Evolutionary conservation across 2,113 vertebrate genomes (phyloP), one percentile per base, ranked within the genome.

Genomic region (Oceanodroma tethys): DNA sequence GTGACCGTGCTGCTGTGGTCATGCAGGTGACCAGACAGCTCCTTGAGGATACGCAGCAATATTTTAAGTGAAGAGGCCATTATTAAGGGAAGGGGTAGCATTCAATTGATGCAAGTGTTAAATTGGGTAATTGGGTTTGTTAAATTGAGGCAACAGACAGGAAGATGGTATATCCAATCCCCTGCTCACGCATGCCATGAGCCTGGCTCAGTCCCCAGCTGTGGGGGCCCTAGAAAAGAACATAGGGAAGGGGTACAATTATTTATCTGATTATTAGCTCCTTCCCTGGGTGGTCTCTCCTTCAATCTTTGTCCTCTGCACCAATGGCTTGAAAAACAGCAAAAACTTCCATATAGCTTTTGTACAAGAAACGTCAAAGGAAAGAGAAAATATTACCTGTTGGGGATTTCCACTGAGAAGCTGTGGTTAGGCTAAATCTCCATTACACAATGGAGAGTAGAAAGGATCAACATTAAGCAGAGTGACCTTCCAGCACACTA

Each of bases 41-140:
- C 40, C 75, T 27, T 3, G 9, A 85, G 56, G n/a, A 43, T 25
- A 52, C 0, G 0, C 14, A 42, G 50, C 11, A 48, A 4, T 23
- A 18, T 72, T 78, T 66, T 48, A 58, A 71, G n/a, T 42, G 30
- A 53, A 32, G 3, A 3, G 8, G 32, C 3, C 17, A 48, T 11
- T 42, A 19, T 1, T 87, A 68, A 56, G n/a, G 16, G 40, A 52
- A 82, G 12, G 9, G 17, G 23, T 13, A 40, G 6, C 3, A 56
- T 11, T 67, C 22, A 40, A 11, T 5, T 48, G 38, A 56, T 60
- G 16, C 3, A 55, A 70, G 7, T 34, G 25, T 52, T 84, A 71
- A 32, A 68, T 26, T 7, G 3, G 13, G 21, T 66, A 53, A n/a
- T 8, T 21, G 0, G 4, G 9, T n/a, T 94, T 80, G 21, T 55